Conservation (phyloP, 2,113 vertebrate species). For the Epinephelus fuscoguttatus region DNA sequence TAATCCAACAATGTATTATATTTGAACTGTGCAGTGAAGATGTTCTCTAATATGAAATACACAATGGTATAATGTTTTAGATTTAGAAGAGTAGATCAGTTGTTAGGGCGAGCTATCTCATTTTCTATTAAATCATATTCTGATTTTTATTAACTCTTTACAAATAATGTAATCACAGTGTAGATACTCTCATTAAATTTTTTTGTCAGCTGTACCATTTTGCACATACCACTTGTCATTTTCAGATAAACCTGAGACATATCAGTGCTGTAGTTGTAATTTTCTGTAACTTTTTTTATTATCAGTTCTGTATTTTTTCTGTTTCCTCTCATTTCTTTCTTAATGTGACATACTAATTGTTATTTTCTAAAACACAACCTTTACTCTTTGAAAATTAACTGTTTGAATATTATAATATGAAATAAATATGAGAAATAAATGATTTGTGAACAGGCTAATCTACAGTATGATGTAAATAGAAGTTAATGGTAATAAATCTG, state of each 20-base stretch:
- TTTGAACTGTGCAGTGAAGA: constrained; percentile 96
- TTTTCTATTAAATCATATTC: constrained; percentile 93
- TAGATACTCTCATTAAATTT: constrained; percentile 87
- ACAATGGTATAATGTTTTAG: constrained; percentile 93
- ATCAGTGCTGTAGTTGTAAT: constrained; percentile 62
- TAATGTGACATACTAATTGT: constrained; percentile 74
- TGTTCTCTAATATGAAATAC: constrained; percentile 93
- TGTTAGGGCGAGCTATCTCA: constrained; percentile 92
- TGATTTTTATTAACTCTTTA: constrained; percentile 95
- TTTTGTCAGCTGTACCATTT: constrained; percentile 89
- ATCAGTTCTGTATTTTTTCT: constrained; percentile 18
- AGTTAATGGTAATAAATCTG: constrained; percentile 45
- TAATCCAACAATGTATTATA: constrained; percentile 91
- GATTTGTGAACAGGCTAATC: constrained; percentile 76
- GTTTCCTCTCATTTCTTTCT: constrained; percentile 55
- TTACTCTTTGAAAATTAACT: constrained; percentile 79
- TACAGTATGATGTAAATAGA: constrained; percentile 76
- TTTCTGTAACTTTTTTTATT: constrained; percentile 20
- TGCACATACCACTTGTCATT: constrained; percentile 92
- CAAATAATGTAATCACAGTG: constrained; percentile 91
- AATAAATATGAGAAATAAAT: constrained; percentile 69
- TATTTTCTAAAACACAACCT: constrained; percentile 79
- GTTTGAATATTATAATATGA: constrained; percentile 76
- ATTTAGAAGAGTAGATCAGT: constrained; percentile 93
- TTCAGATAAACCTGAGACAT: constrained; percentile 81